These are phyloP conservation scores for Tetramorium alpestre DNA, from an alignment of 1,140 invertebrate species.

Conservation along the genomic window DNA sequence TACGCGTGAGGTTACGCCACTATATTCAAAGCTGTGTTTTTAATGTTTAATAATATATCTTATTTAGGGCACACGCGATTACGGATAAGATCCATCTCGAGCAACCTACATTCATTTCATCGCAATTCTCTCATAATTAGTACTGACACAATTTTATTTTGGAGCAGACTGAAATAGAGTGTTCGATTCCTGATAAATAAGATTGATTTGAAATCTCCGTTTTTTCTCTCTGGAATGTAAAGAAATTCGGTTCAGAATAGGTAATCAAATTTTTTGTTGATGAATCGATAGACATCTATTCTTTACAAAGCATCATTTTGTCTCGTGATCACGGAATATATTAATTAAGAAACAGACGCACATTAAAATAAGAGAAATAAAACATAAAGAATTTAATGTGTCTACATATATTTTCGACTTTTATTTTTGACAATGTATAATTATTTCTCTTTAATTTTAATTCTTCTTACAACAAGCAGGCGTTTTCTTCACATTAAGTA, in stretches of 20 bases:
- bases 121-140: conserved; percentile 23
- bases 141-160: neutral
- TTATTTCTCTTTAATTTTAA: neutral
- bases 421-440: neutral
- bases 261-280: neutral
- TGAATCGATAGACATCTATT: neutral
- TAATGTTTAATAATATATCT: neutral
- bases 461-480: neutral
- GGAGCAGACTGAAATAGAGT: neutral
- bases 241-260: neutral
- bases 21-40: neutral
- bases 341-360: neutral
- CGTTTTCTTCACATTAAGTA: neutral
- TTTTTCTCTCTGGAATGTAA: neutral
- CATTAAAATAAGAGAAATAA: neutral
- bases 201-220: neutral
- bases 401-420: neutral
- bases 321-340: neutral
- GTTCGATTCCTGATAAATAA: conserved; percentile 8
- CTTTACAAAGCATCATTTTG: neutral
- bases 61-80: neutral
- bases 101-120: conserved; percentile 25
- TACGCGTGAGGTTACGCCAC: neutral
- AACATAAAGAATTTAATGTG: neutral
- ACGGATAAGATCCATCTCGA: neutral